phyloP scores from a whole-genome alignment of 2,888 invertebrate species.

The Sinohyriopsis cumingii region DNA sequence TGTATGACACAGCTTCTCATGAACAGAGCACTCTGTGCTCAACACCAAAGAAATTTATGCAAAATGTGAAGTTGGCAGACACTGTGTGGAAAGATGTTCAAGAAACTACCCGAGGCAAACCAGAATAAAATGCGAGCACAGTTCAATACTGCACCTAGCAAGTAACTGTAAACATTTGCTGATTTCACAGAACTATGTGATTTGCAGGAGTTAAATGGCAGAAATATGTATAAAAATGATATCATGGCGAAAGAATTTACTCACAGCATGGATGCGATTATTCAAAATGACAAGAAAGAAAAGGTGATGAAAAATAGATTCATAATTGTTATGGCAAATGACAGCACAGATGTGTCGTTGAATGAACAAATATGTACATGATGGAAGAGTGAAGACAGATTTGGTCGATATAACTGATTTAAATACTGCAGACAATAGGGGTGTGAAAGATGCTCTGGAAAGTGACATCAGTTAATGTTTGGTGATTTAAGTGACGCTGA shows the following conservation, averaged over 20 bases:
- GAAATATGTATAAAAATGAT: not conserved
- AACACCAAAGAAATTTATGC: not conserved
- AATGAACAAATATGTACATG: conserved; percentile 6
- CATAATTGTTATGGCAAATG: conserved; percentile 3
- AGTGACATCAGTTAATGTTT: not conserved
- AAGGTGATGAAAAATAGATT: not conserved
- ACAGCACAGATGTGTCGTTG: conserved; percentile 1
- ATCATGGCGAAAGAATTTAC: not conserved
- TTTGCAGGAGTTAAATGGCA: not conserved
- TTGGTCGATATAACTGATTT: not conserved
- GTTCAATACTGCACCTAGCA: not conserved
- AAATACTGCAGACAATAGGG: not conserved
- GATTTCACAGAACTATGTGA: not conserved
- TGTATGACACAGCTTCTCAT: too few relatives aligned
- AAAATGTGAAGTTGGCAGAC: not conserved
- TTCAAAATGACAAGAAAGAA: not conserved
- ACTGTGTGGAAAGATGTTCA: not conserved
- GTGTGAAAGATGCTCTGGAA: too few relatives aligned
- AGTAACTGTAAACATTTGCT: not conserved
- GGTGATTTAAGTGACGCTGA: too few relatives aligned
- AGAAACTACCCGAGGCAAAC: not conserved
- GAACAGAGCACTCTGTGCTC: too few relatives aligned
- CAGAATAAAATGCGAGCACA: not conserved
- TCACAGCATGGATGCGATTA: not conserved
- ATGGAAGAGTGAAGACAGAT: not conserved